Evolutionary conservation across 2,113 vertebrate genomes (phyloP).

Genomic region (Podarcis cretensis): DNA sequence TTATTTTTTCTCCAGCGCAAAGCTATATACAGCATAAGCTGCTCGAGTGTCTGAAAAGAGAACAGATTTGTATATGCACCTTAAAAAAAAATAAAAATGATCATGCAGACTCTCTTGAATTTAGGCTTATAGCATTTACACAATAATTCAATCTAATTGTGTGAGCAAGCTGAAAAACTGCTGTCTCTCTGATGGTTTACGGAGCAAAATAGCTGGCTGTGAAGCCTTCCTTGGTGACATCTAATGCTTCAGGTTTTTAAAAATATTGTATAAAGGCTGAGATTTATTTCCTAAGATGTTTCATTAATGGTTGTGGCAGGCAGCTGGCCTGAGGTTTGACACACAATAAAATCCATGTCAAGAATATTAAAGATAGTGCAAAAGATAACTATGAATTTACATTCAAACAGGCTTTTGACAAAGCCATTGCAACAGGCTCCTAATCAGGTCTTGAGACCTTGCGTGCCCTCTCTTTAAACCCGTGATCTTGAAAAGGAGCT

Average conservation of each 20-base stretch:
- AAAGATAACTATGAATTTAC: slow-evolving; percentile 95
- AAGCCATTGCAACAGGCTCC: slow-evolving; percentile 95
- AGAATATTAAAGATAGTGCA: slow-evolving; percentile 91
- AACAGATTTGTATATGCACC: slow-evolving; percentile 66
- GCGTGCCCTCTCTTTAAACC: slow-evolving; percentile 94
- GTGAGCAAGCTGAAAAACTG: slow-evolving; percentile 66
- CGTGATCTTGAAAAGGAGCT: slow-evolving; percentile 97
- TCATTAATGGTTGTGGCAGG: slow-evolving; percentile 87
- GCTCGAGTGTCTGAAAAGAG: slow-evolving; percentile 58
- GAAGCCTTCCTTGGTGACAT: slow-evolving; percentile 82
- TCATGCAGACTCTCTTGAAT: slow-evolving; percentile 62
- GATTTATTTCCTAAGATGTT: slow-evolving; percentile 90
- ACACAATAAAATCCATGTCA: slow-evolving; percentile 93
- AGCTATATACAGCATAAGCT: slow-evolving; percentile 40
- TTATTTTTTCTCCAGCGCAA: slow-evolving; percentile 34
- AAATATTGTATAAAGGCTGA: slow-evolving; percentile 85
- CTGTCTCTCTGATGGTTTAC: slow-evolving; percentile 70
- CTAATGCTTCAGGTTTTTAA: slow-evolving; percentile 83
- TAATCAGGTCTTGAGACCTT: slow-evolving; percentile 90
- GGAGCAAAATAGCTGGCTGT: slow-evolving; percentile 62
- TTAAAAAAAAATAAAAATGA: slow-evolving; percentile 56
- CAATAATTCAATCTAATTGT: slow-evolving; percentile 78
- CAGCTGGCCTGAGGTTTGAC: slow-evolving; percentile 87
- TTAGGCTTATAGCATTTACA: slow-evolving; percentile 68
- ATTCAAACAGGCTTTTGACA: slow-evolving; percentile 97